Conservation (phyloP, 2,113 vertebrate species). For the Odontesthes bonariensis region DNA sequence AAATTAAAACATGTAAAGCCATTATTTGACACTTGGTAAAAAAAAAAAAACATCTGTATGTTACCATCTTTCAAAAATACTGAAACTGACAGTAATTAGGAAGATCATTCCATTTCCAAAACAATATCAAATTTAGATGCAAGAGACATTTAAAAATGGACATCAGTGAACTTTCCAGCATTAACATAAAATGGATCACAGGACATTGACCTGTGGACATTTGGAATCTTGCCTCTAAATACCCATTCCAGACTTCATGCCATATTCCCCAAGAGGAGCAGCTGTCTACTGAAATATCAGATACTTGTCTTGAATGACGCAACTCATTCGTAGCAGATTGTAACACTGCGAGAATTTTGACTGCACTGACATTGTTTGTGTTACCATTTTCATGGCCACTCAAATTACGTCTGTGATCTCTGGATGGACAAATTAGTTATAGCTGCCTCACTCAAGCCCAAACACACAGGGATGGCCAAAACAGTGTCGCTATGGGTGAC, state of each 20-base stretch:
- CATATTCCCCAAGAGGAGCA: neutral
- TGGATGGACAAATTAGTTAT: conserved; percentile 42
- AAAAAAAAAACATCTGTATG: neutral
- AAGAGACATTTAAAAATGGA: conserved; percentile 4
- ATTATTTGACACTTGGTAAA: conserved; percentile 38
- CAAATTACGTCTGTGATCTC: conserved; percentile 17
- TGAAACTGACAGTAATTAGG: conserved; percentile 5
- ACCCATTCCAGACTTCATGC: neutral
- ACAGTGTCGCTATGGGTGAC: conserved; percentile 20
- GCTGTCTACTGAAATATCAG: conserved; percentile 10
- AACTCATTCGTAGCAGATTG: neutral
- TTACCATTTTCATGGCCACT: conserved; percentile 33
- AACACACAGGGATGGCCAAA: conserved; percentile 20
- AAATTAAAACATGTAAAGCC: conserved; percentile 2
- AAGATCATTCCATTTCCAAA: conserved; percentile 11
- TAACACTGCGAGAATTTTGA: conserved; percentile 15
- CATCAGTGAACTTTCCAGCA: neutral
- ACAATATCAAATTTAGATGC: conserved; percentile 15
- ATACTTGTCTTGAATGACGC: neutral
- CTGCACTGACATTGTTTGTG: neutral
- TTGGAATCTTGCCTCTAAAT: conserved; percentile 17
- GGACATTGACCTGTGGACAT: neutral
- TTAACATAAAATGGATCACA: conserved; percentile 8
- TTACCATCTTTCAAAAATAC: conserved; percentile 36
- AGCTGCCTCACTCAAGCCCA: conserved; percentile 57